Conservation (phyloP, 2,888 invertebrate genomes). For the Perizoma affinitatum region DNA sequence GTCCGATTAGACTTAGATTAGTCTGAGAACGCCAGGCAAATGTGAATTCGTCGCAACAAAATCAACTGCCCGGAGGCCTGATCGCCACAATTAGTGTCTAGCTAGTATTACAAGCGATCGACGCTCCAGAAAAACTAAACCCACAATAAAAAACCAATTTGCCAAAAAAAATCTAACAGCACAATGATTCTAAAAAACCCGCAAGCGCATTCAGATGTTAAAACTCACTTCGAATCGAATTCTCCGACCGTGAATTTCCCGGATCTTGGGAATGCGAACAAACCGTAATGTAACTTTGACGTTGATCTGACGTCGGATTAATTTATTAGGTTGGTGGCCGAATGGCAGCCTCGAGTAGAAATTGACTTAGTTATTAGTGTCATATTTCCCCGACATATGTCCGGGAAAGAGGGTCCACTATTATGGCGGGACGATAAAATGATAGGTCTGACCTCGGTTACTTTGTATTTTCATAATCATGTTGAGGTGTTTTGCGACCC, state of each 20-base stretch:
- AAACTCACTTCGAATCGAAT: slow-evolving; percentile 25
- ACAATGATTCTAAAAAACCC: slow-evolving; percentile 14
- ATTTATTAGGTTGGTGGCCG: slow-evolving; percentile 63
- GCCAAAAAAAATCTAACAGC: slow-evolving; percentile 12
- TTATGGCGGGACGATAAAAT: slow-evolving; percentile 45
- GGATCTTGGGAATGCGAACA: slow-evolving; percentile 29
- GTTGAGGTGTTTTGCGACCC: slow-evolving; percentile 27
- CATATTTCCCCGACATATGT: slow-evolving; percentile 64
- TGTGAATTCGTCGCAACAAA: too few species aligned
- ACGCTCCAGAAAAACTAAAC: background rate
- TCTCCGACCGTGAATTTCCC: slow-evolving; percentile 28
- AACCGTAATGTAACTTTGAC: slow-evolving; percentile 62
- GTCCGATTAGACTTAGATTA: too few species aligned
- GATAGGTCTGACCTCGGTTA: slow-evolving; percentile 37
- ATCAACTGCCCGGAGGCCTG: too few species aligned
- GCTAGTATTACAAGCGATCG: too few species aligned
- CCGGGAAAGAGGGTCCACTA: slow-evolving; percentile 51
- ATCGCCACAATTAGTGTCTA: background rate
- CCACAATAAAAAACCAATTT: slow-evolving; percentile 4
- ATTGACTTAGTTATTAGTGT: slow-evolving; percentile 69
- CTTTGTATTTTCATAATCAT: slow-evolving; percentile 39
- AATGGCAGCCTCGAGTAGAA: slow-evolving; percentile 56
- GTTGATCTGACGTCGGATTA: slow-evolving; percentile 74
- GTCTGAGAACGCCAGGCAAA: too few species aligned
- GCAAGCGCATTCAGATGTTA: slow-evolving; percentile 22